A percentile compares a stretch with the other conserved stretches of the same genome.
phyloP scores from a whole-genome alignment of 2,888 invertebrate species.

The Temnothorax unifasciatus region DNA sequence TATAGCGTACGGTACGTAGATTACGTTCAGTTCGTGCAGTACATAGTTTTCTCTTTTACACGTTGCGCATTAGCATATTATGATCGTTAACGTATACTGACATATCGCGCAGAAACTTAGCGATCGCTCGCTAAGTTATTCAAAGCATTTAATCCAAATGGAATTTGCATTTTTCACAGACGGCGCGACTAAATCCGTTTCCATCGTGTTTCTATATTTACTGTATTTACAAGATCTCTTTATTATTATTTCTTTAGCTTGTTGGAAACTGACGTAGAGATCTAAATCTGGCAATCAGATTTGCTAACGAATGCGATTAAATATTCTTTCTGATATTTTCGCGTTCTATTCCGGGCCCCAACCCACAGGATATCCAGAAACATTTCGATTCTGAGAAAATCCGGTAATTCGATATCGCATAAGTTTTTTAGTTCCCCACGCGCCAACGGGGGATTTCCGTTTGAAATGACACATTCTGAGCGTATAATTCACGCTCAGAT shows the following conservation, averaged over 20 bases:
- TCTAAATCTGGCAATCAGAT: constrained; percentile 55
- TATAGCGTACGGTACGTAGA: not conserved
- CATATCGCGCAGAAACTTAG: constrained; percentile 62
- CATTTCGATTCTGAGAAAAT: constrained; percentile 64
- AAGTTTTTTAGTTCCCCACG: constrained; percentile 57
- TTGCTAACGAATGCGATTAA: constrained; percentile 26
- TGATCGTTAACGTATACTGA: constrained; percentile 66
- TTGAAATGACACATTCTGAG: constrained; percentile 59
- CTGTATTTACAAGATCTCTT: not conserved
- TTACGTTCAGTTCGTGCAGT: constrained; percentile 35
- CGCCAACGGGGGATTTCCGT: constrained; percentile 69
- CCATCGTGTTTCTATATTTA: constrained; percentile 30
- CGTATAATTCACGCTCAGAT: constrained; percentile 62
- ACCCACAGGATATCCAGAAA: constrained; percentile 42
- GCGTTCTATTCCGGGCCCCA: not conserved
- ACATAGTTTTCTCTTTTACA: constrained; percentile 60
- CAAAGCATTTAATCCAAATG: constrained; percentile 58
- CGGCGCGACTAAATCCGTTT: constrained; percentile 56
- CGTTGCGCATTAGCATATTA: constrained; percentile 68
- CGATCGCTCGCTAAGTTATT: constrained; percentile 69
- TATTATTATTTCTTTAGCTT: not conserved
- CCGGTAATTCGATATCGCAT: constrained; percentile 66
- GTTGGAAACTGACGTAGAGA: not conserved
- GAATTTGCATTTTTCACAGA: constrained; percentile 67
- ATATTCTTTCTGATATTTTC: constrained; percentile 6